Conservation (phyloP, 1,140 invertebrate genomes). For the Metopolophium dirhodum region DNA sequence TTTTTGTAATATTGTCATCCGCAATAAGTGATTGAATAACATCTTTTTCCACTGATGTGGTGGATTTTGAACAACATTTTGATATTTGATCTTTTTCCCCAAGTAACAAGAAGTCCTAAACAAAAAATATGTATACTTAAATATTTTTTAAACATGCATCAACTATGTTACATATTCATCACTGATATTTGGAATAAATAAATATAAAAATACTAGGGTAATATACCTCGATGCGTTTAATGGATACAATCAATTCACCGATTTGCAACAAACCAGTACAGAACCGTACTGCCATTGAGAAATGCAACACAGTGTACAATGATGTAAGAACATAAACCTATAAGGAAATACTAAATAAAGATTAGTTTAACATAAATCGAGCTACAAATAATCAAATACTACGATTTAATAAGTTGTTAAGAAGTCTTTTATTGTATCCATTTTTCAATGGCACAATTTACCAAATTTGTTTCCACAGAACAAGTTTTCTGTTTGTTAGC, state of each 20-base stretch:
- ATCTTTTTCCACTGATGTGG: background rate
- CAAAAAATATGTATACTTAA: background rate
- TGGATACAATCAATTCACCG: background rate
- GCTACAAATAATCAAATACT: too few relatives aligned
- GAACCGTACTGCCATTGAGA: background rate
- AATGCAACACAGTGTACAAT: background rate
- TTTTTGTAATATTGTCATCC: background rate
- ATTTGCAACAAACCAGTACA: background rate
- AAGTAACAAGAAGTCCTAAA: constrained; percentile 74
- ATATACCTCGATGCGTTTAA: background rate
- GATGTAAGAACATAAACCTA: background rate
- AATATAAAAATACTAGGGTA: too few relatives aligned
- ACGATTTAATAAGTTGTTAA: too few relatives aligned
- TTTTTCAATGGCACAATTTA: too few relatives aligned
- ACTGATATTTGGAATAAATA: too few relatives aligned
- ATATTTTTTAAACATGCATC: too few relatives aligned
- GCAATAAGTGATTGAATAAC: background rate
- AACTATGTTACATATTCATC: too few relatives aligned
- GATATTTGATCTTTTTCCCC: constrained; percentile 65
- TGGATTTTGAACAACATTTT: background rate
- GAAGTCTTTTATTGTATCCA: too few relatives aligned
- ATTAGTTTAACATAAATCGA: too few relatives aligned
- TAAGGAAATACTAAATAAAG: too few relatives aligned
- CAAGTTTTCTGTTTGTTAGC: too few relatives aligned
- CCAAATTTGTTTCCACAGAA: too few relatives aligned